Conservation (phyloP, 2,797 vertebrate genomes). For the Enteromius paludinosus region DNA sequence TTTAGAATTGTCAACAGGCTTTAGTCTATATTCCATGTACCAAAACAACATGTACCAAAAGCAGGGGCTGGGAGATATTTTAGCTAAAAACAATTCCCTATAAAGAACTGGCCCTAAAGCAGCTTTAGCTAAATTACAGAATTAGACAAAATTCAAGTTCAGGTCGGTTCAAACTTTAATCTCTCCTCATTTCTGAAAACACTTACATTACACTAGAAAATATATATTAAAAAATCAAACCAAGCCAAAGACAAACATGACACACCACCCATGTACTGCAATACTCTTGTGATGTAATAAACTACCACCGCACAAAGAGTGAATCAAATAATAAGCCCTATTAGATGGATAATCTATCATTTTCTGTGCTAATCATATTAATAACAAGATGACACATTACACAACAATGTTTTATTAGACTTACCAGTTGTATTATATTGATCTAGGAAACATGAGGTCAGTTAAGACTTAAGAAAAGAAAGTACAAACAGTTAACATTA, state of each 20-base stretch:
- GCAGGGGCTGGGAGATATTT: not conserved
- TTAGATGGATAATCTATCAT: not conserved
- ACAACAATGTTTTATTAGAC: slow-evolving; percentile 56
- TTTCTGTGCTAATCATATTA: not conserved
- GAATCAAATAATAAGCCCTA: not conserved
- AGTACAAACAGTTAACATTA: slow-evolving; percentile 76
- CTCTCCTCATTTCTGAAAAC: not conserved
- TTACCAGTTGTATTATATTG: slow-evolving; percentile 58
- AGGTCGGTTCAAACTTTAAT: not conserved
- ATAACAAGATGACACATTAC: slow-evolving; percentile 19
- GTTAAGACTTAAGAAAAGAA: slow-evolving; percentile 62
- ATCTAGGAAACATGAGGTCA: slow-evolving; percentile 57
- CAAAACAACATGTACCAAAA: not conserved
- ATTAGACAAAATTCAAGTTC: not conserved
- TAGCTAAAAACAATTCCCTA: not conserved
- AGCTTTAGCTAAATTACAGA: not conserved
- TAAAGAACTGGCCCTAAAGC: not conserved
- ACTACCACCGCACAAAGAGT: not conserved
- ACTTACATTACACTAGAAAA: not conserved
- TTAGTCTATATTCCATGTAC: not conserved
- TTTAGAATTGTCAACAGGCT: not conserved
- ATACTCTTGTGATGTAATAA: not conserved
- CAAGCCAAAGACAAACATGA: not conserved
- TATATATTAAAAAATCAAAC: not conserved
- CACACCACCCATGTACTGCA: not conserved